A percentile compares a stretch with the other conserved stretches of the same genome.
phyloP scores from a whole-genome alignment of 35 echinoderm and acorn worm genomes.

The Stichopus chloronotus region DNA sequence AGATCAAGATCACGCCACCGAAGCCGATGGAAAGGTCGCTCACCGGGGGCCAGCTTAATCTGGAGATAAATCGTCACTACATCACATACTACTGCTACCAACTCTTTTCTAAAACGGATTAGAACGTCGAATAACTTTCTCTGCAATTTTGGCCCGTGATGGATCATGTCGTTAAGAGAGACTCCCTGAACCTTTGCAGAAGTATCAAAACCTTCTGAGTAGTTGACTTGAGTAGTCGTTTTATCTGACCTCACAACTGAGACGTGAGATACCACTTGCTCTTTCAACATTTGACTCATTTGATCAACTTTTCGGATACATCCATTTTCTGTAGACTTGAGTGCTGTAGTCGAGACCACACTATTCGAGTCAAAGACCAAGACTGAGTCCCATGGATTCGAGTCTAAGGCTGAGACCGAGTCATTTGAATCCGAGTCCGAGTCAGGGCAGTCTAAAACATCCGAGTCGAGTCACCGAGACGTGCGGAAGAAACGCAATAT shows the following conservation, averaged over 20 bases:
- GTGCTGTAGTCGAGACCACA: too few species aligned
- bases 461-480: too few species aligned
- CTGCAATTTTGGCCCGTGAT: constrained; percentile 50
- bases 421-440: too few species aligned
- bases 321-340: constrained; percentile 22
- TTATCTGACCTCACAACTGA: constrained; percentile 55
- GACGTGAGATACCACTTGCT: constrained; percentile 50
- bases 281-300: not conserved
- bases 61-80: constrained; percentile 48
- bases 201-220: constrained; percentile 47
- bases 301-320: constrained; percentile 29
- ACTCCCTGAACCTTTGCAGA: constrained; percentile 24
- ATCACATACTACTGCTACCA: constrained; percentile 57
- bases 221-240: constrained; percentile 18
- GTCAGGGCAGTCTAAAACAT: too few species aligned
- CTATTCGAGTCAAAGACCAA: too few species aligned
- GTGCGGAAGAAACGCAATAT: too few species aligned
- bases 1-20: not conserved
- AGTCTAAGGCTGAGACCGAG: too few species aligned
- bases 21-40: not conserved
- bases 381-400: too few species aligned
- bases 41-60: not conserved
- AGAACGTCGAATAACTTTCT: constrained; percentile 50
- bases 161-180: constrained; percentile 25
- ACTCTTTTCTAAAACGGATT: constrained; percentile 46